These are phyloP conservation scores for Sphinx pinastri DNA, from an alignment of 2,888 invertebrate species.

Conservation along the genomic window DNA sequence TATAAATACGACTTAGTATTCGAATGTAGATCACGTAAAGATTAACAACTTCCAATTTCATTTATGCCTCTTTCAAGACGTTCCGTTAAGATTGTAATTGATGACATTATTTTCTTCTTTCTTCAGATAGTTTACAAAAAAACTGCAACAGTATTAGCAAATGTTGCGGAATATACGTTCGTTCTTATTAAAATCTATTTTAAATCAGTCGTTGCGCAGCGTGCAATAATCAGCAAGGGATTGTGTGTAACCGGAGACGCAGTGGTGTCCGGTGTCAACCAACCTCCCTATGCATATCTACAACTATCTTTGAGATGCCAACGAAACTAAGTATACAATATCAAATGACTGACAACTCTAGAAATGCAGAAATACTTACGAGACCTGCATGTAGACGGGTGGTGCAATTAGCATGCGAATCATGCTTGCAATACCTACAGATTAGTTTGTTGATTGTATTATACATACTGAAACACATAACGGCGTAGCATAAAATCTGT, in stretches of 20 bases:
- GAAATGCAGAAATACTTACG: slow-evolving; percentile 24
- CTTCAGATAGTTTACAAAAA: not conserved
- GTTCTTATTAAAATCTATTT: slow-evolving; percentile 37
- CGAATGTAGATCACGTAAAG: slow-evolving; percentile 54
- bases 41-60: slow-evolving; percentile 50
- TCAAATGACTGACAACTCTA: slow-evolving; percentile 39
- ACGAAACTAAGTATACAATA: slow-evolving; percentile 46
- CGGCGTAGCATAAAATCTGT: not conserved
- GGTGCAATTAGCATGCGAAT: not conserved
- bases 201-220: slow-evolving; percentile 55
- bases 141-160: no score
- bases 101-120: not conserved
- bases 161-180: slow-evolving; percentile 5
- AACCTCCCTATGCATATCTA: slow-evolving; percentile 62
- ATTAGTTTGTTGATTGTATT: not conserved
- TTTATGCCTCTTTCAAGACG: slow-evolving; percentile 30
- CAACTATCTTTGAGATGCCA: slow-evolving; percentile 49
- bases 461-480: not conserved
- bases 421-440: not conserved
- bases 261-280: slow-evolving; percentile 65
- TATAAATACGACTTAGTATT: slow-evolving; percentile 35
- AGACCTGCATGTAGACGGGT: slow-evolving; percentile 31
- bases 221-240: slow-evolving; percentile 60
- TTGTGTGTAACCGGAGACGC: slow-evolving; percentile 71
- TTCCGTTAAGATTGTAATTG: slow-evolving; percentile 31